phyloP scores from a whole-genome alignment of 2,797 vertebrate species.

The Pelochelys cantorii region DNA sequence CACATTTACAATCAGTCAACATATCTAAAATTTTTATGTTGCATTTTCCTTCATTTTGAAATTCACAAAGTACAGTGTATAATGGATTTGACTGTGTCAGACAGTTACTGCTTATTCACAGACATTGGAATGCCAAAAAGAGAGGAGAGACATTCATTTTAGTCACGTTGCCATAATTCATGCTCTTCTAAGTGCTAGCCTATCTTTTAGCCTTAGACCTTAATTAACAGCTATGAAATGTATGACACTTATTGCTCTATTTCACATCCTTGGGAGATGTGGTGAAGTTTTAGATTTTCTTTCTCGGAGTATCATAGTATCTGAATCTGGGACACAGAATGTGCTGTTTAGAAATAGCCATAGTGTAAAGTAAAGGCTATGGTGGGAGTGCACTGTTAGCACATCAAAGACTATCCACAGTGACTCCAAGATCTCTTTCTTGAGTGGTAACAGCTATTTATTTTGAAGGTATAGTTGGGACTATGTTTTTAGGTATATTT shows the following conservation, averaged over 20 bases:
- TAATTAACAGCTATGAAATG: background rate
- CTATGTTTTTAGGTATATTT: too few relatives aligned
- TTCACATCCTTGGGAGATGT: accelerated
- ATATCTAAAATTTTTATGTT: conserved; percentile 76
- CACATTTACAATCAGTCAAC: conserved; percentile 74
- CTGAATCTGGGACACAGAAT: background rate
- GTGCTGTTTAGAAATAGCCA: background rate
- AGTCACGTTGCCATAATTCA: background rate
- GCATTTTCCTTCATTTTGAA: conserved; percentile 72
- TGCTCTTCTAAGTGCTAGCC: background rate
- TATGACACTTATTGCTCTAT: background rate
- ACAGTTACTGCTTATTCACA: conserved; percentile 38
- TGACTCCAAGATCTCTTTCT: background rate
- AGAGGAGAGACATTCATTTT: background rate
- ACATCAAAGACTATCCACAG: background rate
- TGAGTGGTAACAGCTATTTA: background rate
- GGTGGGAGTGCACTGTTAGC: background rate
- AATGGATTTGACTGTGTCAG: conserved; percentile 65
- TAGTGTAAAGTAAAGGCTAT: background rate
- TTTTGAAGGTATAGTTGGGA: background rate
- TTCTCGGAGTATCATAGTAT: background rate
- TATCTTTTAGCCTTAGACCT: background rate
- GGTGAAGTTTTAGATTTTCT: background rate
- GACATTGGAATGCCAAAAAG: conserved; percentile 27
- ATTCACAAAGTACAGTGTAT: conserved; percentile 60